Conservation (phyloP, 2,888 invertebrate species). For the Drosophila testacea region DNA sequence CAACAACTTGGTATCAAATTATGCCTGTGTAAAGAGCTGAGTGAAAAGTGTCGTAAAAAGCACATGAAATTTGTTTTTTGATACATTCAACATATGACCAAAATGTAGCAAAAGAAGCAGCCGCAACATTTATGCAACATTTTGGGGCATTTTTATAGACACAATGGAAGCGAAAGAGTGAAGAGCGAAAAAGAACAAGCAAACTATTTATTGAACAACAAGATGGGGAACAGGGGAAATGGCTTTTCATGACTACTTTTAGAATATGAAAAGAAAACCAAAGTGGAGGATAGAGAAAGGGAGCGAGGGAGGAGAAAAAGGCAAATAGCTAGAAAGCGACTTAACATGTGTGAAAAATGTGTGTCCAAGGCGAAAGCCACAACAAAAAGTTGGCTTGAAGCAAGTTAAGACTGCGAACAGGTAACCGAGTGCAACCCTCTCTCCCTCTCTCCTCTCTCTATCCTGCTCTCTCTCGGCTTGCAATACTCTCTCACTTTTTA, state of each 20-base stretch:
- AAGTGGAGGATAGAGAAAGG: not conserved
- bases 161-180: constrained; percentile 26
- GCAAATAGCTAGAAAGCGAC: constrained; percentile 1
- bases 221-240: constrained; percentile 12
- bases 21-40: constrained; percentile 57
- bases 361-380: constrained; percentile 65
- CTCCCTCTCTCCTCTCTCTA: not conserved
- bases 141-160: constrained; percentile 66
- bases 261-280: not conserved
- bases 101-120: constrained; percentile 22
- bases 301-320: not conserved
- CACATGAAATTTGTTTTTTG: constrained; percentile 57
- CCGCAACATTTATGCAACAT: constrained; percentile 61
- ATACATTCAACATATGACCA: constrained; percentile 34
- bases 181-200: constrained; percentile 10
- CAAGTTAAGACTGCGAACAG: constrained; percentile 23
- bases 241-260: constrained; percentile 21
- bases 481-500: not conserved
- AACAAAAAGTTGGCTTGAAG: constrained; percentile 36
- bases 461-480: not conserved
- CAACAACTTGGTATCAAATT: constrained; percentile 75
- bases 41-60: constrained; percentile 72
- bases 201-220: constrained; percentile 61
- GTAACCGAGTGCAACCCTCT: constrained; percentile 22
- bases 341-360: constrained; percentile 52